Percentiles rank a stretch among this genome's conserved stretches.
phyloP scores from a whole-genome alignment of 2,797 vertebrate species.

The Trichosurus vulpecula region DNA sequence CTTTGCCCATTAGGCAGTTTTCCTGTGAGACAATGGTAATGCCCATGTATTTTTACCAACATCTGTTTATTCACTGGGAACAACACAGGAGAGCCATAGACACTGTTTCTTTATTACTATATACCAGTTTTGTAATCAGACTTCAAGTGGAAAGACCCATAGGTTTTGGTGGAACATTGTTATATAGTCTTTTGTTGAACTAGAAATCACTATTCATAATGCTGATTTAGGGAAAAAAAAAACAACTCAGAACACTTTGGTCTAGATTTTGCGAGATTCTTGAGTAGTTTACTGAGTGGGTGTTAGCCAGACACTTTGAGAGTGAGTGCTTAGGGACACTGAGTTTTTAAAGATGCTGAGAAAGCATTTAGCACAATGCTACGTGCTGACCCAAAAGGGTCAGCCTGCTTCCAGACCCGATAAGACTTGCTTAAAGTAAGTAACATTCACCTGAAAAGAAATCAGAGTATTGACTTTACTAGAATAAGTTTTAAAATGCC shows the following conservation, averaged over 20 bases:
- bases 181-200: not conserved
- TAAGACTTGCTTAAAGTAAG: not conserved
- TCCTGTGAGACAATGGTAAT: not conserved
- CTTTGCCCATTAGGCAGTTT: accelerated
- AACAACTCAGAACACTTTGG: not conserved
- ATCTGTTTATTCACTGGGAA: not conserved
- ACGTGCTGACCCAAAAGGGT: not conserved
- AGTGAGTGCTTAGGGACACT: not conserved
- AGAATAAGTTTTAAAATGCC: not conserved
- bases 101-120: accelerated
- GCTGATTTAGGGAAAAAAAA: not conserved
- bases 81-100: not conserved
- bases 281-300: not conserved
- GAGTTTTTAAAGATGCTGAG: not conserved
- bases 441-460: not conserved
- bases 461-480: not conserved
- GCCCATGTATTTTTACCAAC: not conserved
- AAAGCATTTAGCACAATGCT: not conserved
- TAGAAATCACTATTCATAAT: not conserved
- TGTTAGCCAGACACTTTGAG: not conserved
- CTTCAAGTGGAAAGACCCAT: not conserved
- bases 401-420: not conserved
- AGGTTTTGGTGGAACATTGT: not conserved
- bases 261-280: not conserved
- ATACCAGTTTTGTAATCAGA: not conserved